Evolutionary conservation across 35 echinoderm and acorn worm genomes (phyloP), one percentile per base, ranked within the genome.

Genomic region (Apostichopus californicus): DNA sequence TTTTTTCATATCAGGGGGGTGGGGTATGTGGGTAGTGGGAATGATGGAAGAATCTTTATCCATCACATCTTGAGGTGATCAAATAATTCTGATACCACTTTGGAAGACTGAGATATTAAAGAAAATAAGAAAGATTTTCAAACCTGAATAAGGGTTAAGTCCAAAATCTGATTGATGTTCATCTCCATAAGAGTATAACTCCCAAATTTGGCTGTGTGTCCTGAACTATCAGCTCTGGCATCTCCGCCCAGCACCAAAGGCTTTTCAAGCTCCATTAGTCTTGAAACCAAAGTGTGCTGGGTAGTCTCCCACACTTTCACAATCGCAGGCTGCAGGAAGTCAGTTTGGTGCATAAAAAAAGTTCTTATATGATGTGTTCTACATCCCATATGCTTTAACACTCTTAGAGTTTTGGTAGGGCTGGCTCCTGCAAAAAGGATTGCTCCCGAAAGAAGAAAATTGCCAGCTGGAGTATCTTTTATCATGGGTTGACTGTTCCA

Each of bases 401-500:
- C 89, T 60, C 79, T 5, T 11, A 95, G 72, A 9, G 77, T 89
- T 77, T 95, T 92, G 18, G 91, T 70, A 1, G 73, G 56, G 79
- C 94, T 92, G 17, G 90, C 90, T 71, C 94, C 90, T 1, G 94
- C 72, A 81, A 95, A 95, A 66, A 95, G 85, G 6, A 92, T 92
- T 2, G 94, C 83, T 56, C 83, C 83, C 15, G 92, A 96, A 28
- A 96, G 25, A 2, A 96, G 73, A 79, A 96, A 56, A 59, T 96
- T 96, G 18, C 94, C 94, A 8, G 94, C 94, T 53, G 95, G 95
- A 0, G 89, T 88, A 54, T 83, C 59, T 5, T 93, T 83, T n/a
- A 93, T 91, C 5, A 86, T 15, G 0, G 95, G 95, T 21, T 96
- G 95, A 56, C 95, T 96, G 24, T 20, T 55, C 95, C 95, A 94